Conservation (phyloP, 2,797 vertebrate species). For the Vultur gryphus region DNA sequence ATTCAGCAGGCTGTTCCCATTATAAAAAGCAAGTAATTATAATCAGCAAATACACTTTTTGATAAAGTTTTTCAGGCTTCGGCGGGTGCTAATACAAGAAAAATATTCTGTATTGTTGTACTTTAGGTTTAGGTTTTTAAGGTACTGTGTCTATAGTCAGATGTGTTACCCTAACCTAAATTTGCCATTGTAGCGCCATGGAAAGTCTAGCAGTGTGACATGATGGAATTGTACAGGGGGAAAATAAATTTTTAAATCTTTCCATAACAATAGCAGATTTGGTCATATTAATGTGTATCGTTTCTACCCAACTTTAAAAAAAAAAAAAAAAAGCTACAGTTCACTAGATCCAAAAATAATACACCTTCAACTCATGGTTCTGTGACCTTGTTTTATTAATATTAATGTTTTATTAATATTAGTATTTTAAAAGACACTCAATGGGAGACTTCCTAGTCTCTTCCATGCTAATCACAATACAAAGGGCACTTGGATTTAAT, state of each 20-base stretch:
- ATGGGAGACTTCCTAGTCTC: neutral
- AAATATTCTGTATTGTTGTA: neutral
- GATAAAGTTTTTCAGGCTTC: neutral
- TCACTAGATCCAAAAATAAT: neutral
- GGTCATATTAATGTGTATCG: neutral
- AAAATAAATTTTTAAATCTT: neutral
- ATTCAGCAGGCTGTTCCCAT: neutral
- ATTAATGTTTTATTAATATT: neutral
- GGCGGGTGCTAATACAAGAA: neutral
- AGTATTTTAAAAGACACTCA: neutral
- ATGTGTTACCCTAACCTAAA: neutral
- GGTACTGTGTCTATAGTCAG: neutral
- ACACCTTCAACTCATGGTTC: neutral
- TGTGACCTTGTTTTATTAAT: neutral
- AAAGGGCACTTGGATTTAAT: neutral
- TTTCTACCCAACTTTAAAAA: neutral
- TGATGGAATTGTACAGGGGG: neutral
- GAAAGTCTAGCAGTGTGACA: neutral
- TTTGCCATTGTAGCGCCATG: neutral
- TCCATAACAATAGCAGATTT: neutral
- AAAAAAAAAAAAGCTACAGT: neutral
- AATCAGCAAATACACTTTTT: neutral
- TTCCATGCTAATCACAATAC: neutral
- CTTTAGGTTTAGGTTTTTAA: neutral
- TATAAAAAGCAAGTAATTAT: neutral